Base-by-base conservation (phyloP, 1,140 invertebrate genomes). In the Hyles euphorbiae region DNA sequence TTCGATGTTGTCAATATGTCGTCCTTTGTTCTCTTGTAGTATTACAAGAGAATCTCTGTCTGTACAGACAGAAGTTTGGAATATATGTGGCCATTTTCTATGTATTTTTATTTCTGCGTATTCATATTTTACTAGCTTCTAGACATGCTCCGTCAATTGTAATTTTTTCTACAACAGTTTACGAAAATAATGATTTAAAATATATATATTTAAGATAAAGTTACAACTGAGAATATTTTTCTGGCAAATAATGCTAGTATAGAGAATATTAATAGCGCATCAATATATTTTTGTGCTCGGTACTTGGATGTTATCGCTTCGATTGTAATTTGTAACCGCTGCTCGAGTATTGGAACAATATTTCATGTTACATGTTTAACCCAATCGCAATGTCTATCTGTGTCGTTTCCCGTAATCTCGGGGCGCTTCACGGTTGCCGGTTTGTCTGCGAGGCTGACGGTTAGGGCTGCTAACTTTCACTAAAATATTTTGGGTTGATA, bases 401-500 rank as follows among this genome's bases (percentile, higher is more conserved):
- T 22, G 53, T 45, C 53, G 53, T 54, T 54, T 54, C 53, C 53
- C 53, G 53, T 54, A 54, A 54, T 54, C 40, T 54, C 53, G 40
- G 8, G 53, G n/a, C 34, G 53, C 8, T 34, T 54, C 53, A 54
- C 40, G 53, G 53, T 54, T 54, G 53, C 53, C 53, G 40, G 36
- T 44, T 43, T 44, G 53, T 54, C 53, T 54, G 53, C n/a, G 53
- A 54, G 36, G 43, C 53, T n/a, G 12, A 32, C 40, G 9, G 32
- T 32, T 54, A 54, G 36, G 53, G 53, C 32, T 54, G 53, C 22
- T 40, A 40, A 5, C 5, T 40, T 40, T 40, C 36, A 40, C 4
- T 2, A 40, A 40, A 48, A n/a, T 1, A 22, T 22, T 22, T 22
- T 22, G 22, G 22, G 22, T 22, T 22, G 22, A 22, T 22, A 22